Evolutionary conservation across 2,113 vertebrate genomes (phyloP).

Genomic region (Microtus oregoni): DNA sequence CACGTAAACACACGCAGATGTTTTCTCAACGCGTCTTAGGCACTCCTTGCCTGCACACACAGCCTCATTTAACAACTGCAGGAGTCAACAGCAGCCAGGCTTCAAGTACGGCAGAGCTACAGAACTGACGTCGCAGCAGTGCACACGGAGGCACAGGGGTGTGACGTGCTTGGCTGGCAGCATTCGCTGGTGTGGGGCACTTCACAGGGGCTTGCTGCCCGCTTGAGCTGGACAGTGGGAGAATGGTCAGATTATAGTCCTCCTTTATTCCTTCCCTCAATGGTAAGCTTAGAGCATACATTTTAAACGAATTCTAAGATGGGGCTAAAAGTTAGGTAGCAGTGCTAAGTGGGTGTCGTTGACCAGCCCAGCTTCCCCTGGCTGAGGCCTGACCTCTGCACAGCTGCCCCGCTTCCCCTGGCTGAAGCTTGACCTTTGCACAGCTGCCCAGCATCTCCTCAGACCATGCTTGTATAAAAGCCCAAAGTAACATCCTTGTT

Average conservation of each 20-base stretch:
- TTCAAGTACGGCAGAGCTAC: background rate
- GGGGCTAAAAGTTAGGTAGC: background rate
- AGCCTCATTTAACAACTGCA: background rate
- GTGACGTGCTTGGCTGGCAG: background rate
- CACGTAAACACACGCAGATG: background rate
- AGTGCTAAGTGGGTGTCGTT: background rate
- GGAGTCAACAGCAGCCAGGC: background rate
- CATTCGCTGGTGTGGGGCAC: accelerated
- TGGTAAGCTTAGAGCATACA: background rate
- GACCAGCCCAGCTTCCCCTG: background rate
- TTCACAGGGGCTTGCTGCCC: background rate
- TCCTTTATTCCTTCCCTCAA: background rate
- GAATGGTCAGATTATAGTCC: background rate
- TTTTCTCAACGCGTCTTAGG: background rate
- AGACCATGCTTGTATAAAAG: background rate
- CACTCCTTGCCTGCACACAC: background rate
- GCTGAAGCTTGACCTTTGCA: background rate
- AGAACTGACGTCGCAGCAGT: background rate
- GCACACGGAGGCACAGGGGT: accelerated
- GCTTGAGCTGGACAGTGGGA: background rate
- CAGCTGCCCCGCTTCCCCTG: too few species aligned
- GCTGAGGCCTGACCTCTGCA: background rate
- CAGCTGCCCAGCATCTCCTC: background rate
- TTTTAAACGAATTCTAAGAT: background rate
- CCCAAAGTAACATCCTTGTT: background rate